Evolutionary conservation across 2,113 vertebrate species (phyloP).

Genomic region (Dasyornis broadbenti): DNA sequence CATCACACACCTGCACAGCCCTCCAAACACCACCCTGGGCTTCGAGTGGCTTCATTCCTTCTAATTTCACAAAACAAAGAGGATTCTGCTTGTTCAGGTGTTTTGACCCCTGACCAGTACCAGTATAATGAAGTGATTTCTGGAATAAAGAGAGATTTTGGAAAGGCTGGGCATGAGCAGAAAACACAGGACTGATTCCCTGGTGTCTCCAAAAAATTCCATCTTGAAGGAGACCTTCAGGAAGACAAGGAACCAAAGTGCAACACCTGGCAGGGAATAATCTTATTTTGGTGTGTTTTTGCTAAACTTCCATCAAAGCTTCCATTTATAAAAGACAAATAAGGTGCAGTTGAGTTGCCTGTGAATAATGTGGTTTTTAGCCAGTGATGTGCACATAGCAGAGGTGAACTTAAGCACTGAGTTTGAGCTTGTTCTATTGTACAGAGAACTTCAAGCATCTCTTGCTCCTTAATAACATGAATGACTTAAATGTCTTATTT

Average conservation of each 20-base stretch:
- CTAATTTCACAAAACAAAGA: background rate
- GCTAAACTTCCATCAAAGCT: background rate
- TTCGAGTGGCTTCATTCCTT: background rate
- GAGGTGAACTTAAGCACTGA: background rate
- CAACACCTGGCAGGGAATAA: background rate
- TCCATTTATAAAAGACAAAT: background rate
- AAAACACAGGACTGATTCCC: accelerated
- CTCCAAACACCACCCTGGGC: background rate
- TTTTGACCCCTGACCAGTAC: background rate
- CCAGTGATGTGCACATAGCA: background rate
- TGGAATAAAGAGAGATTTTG: background rate
- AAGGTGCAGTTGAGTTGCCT: background rate
- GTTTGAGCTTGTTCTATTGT: background rate
- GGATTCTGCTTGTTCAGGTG: background rate
- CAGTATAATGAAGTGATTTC: background rate
- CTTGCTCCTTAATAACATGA: background rate
- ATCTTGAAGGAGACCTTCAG: background rate
- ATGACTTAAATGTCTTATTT: background rate
- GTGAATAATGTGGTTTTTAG: background rate
- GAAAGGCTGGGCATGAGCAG: background rate
- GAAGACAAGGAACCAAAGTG: background rate
- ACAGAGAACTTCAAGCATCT: background rate
- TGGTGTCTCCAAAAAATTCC: background rate
- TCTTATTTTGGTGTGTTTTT: background rate
- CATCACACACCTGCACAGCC: too few relatives aligned